Evolutionary conservation across 1,140 invertebrate genomes (phyloP), one percentile per base, ranked within the genome.

Genomic region (Oppia nitens): DNA sequence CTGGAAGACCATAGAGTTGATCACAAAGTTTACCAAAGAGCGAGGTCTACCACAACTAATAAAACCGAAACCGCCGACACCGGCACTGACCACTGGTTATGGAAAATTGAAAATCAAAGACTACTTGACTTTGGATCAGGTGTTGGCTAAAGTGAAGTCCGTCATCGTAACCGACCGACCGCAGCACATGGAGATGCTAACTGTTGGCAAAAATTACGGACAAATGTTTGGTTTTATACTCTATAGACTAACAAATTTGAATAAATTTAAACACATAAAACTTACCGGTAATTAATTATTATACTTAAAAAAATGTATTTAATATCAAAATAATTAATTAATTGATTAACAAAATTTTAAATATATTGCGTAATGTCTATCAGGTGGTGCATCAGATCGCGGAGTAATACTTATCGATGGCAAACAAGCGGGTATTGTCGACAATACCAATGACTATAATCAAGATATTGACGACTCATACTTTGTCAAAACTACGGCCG

Each of bases 141-240:
- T 52, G 11, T 26, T 52, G 50, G 20, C 12, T 11, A 12, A 52
- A 12, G 50, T 26, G 20, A 52, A 47, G 21, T 21, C 47, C 1
- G 9, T 47, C 9, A 9, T 47, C 1, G 21, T 47, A 21, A 47
- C 17, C 12, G 48, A n/a, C 45, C 55, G 21, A 12, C 48, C 17
- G 26, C 28, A 2, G n/a, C n/a, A n/a, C n/a, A 56, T 56, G 55
- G 55, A 56, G 48, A 17, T 47, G 50, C 17, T 56, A 14, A 21
- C 25, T 56, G 12, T 55, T 24, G 50, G 50, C 14, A n/a, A 12
- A 47, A 24, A 24, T 20, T 56, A 17, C 29, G 55, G 53, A 9
- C 53, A 54, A 23, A 54, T 21, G 26, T 54, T 11, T 29, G 53
- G 55, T 17, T 56, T 56, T 53, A 24, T 56, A 14, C 17, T 56